These are phyloP conservation scores for Therioaphis trifolii DNA, from an alignment of 2,888 invertebrate genomes.

Conservation along the genomic window DNA sequence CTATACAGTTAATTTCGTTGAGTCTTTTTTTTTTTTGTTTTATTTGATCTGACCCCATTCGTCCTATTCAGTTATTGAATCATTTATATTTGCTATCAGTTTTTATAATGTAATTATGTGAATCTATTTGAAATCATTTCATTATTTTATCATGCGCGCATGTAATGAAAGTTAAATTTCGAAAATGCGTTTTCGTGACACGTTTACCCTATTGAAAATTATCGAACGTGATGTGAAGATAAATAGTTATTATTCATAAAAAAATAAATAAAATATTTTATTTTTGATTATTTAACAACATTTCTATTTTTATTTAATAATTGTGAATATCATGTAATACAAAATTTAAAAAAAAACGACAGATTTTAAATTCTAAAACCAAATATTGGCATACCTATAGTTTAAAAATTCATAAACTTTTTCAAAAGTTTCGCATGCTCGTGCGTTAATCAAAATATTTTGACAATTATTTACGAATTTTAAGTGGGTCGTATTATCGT, in stretches of 20 bases:
- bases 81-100: background rate
- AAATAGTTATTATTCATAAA: background rate
- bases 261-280: no score
- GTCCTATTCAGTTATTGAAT: background rate
- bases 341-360: no score
- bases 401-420: no score
- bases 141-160: constrained; percentile 6
- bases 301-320: no score
- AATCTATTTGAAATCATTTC: constrained; percentile 12
- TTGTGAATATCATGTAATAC: no score
- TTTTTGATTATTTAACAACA: no score
- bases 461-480: background rate
- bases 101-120: background rate
- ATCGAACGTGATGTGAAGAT: constrained; percentile 54
- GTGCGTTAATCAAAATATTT: background rate
- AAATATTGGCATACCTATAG: no score
- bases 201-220: constrained; percentile 57
- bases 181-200: constrained; percentile 43
- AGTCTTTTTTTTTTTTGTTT: background rate
- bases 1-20: background rate
- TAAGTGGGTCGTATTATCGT: constrained; percentile 18
- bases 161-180: constrained; percentile 39
- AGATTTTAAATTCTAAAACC: no score
- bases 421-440: background rate
- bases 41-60: constrained; percentile 15